Evolutionary conservation across 2,888 invertebrate genomes (phyloP), one percentile per base, ranked within the genome.

Genomic region (Taphrorychus bicolor): DNA sequence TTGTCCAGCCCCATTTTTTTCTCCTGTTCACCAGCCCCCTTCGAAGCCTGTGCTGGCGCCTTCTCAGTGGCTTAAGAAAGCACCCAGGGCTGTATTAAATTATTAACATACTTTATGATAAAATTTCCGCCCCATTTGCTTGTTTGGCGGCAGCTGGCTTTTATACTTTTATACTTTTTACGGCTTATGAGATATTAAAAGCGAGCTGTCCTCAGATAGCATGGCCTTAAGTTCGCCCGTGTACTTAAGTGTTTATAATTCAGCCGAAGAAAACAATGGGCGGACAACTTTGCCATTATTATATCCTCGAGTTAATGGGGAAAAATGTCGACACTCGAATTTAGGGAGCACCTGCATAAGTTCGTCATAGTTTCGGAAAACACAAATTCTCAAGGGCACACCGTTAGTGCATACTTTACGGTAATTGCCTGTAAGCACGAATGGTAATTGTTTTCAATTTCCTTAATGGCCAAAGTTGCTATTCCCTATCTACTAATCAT

Each of bases 121-220:
- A 62, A 54, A 62, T 62, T 62, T 56, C 54, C 54, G 62, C 16
- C 51, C 59, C 52, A 65, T 65, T 65, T 65, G 40, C 65, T 59
- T 21, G 53, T 42, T 21, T 24, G 48, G 59, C 65, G 53, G 53
- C 65, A 65, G 65, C 65, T 65, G 65, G 65, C 54, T 49, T 45
- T 45, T 59, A 57, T 53, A 65, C 59, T 65, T 65, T 53, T 54
- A 65, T 53, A 59, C 65, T 65, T 65, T 64, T 65, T 65, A 65
- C 41, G 42, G 65, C 59, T 65, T 65, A 65, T 53, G 59, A 65
- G 65, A 65, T 65, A 65, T 65, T 65, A 65, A 65, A 65, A 65
- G 49, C 53, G 52, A 65, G 59, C 65, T 59, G 41, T 32, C 49
- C 58, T 41, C 16, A 32, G 59, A 22, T 41, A 56, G 51, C 64